phyloP scores from a whole-genome alignment of 2,797 vertebrate species.

The Thalassophryne amazonica region DNA sequence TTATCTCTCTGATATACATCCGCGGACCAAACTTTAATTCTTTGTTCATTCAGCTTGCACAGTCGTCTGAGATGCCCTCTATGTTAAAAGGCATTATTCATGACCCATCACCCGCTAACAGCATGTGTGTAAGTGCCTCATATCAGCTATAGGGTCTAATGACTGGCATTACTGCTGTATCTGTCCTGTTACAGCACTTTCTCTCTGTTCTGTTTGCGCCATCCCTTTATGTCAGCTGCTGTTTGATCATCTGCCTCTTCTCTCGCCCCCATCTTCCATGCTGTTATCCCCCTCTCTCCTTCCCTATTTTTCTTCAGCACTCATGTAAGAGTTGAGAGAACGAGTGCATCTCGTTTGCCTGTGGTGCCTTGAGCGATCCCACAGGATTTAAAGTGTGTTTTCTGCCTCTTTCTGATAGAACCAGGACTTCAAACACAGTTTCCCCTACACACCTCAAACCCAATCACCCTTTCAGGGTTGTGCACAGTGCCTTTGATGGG shows the following conservation, averaged over 20 bases:
- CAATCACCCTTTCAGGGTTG: constrained; percentile 67
- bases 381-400: constrained; percentile 73
- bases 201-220: constrained; percentile 39
- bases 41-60: constrained; percentile 5
- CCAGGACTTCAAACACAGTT: constrained; percentile 78
- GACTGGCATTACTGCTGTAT: constrained; percentile 43
- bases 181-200: constrained; percentile 54
- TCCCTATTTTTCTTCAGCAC: constrained; percentile 50
- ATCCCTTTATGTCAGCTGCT: constrained; percentile 49
- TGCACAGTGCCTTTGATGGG: constrained; percentile 72
- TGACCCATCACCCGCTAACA: constrained; percentile 16
- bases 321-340: constrained; percentile 69
- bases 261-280: constrained; percentile 33
- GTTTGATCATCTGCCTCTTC: constrained; percentile 52
- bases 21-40: too few relatives aligned
- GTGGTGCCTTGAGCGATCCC: constrained; percentile 76
- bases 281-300: constrained; percentile 40
- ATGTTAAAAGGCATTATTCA: constrained; percentile 4
- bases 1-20: too few relatives aligned
- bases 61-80: constrained; percentile 22
- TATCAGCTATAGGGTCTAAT: constrained; percentile 28
- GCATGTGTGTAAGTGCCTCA: constrained; percentile 4
- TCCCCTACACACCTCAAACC: constrained; percentile 71
- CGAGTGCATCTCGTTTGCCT: constrained; percentile 73
- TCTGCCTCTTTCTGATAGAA: constrained; percentile 73